phyloP scores from a whole-genome alignment of 2,888 invertebrate species.

The Luperina nickerlii region DNA sequence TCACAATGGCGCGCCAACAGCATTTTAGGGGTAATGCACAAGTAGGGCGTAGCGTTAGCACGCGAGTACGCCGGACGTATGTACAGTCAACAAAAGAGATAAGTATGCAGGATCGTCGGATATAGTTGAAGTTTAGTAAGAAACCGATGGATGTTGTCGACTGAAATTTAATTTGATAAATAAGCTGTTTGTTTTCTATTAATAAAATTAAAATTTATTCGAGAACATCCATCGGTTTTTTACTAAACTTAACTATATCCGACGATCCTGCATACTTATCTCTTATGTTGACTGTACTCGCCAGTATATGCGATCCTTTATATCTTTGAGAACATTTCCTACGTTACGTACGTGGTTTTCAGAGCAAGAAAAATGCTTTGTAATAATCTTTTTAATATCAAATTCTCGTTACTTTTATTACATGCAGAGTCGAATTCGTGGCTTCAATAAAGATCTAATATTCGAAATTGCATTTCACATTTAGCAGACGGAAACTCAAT shows the following conservation, averaged over 20 bases:
- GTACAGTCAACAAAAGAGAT: neutral
- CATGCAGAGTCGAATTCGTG: constrained; percentile 35
- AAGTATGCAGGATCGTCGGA: too few species aligned
- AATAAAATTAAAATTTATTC: too few species aligned
- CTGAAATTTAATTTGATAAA: too few species aligned
- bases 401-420: constrained; percentile 52
- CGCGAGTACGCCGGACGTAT: constrained; percentile 36
- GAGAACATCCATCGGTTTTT: too few species aligned
- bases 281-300: neutral
- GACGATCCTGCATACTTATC: too few species aligned
- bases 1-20: constrained; percentile 70
- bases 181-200: too few species aligned
- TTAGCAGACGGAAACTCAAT: constrained; percentile 16
- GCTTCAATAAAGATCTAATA: constrained; percentile 29
- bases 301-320: constrained; percentile 44
- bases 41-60: constrained; percentile 47
- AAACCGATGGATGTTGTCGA: too few species aligned
- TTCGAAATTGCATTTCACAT: constrained; percentile 35
- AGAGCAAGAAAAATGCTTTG: constrained; percentile 43
- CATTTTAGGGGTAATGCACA: constrained; percentile 72
- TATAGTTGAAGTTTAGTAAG: too few species aligned
- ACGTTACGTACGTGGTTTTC: constrained; percentile 60
- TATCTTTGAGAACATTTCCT: constrained; percentile 51
- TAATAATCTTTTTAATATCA: constrained; percentile 58
- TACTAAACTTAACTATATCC: too few species aligned